Base-by-base conservation (phyloP, 2,888 invertebrate species). In the Sinelater perroti region DNA sequence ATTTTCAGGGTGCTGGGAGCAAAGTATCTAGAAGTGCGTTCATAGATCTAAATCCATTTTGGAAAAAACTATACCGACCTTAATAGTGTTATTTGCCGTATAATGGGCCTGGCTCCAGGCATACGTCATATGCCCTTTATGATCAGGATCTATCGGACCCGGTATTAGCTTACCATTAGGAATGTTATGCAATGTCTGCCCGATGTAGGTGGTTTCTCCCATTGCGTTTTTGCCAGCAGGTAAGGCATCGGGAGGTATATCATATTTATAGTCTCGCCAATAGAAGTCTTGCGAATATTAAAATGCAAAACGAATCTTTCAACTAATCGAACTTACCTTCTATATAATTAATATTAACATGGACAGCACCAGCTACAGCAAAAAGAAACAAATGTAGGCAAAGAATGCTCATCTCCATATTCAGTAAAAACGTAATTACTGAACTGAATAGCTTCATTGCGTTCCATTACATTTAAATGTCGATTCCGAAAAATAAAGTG, bases 151-250 rank as follows among this genome's bases (percentile, higher is more conserved):
- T 6, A 40, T 40, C 2, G 17, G 10, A 5, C 40, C 40, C 5
- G 40, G 40, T 20, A 40, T 40, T 10, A 40, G 21, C 21, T 40
- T 40, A 7, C 40, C 40, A 40, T 40, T 40, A n/a, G 21, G 40
- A 17, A 14, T 17, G 6, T 13, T 21, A 8, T 40, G 40, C 2
- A 40, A 11, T 6, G 40, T 21, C 21, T 40, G 40, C 2, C 40
- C 40, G 13, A 40, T 40, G 10, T 40, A 40, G 7, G 40, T 40
- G 10, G 21, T 20, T 2, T 11, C 21, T 20, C 40, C 40, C 8
- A 17, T 1, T 21, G 11, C 21, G 10, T 40, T 21, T 20, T 13
- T 2, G 11, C 40, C 40, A 2, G 21, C 40, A 1, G 40, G 40
- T 4, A 40, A 20, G 1, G 40, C 40, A 21, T 40, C 40, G 1